Evolutionary conservation across 92 coral and sea anemone species (phyloP).

Genomic region (Actinernus sp.): DNA sequence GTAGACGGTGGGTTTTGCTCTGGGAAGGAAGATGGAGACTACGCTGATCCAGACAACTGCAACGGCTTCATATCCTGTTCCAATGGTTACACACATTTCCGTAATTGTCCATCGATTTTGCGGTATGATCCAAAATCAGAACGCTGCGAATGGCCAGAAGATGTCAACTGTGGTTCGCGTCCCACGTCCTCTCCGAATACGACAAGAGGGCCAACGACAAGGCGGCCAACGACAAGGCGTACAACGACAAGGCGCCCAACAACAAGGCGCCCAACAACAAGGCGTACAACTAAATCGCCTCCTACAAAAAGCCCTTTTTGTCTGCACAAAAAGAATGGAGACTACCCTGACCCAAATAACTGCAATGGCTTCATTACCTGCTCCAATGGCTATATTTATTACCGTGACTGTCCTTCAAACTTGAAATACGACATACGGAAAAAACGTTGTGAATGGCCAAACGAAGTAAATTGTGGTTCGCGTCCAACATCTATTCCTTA

Average conservation of each 20-base stretch:
- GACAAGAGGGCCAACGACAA: neutral
- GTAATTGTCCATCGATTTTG: too few species aligned
- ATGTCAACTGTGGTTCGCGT: slow-evolving; percentile 9
- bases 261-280: neutral
- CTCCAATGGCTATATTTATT: slow-evolving; percentile 18
- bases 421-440: neutral
- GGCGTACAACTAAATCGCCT: slow-evolving; percentile 1
- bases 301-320: slow-evolving; percentile 1
- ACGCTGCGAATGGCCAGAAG: slow-evolving; percentile 32
- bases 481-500: neutral
- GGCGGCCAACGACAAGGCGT: neutral
- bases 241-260: neutral
- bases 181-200: neutral
- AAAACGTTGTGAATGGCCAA: slow-evolving; percentile 7
- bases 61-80: slow-evolving; percentile 4
- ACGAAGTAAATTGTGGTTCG: slow-evolving; percentile 2
- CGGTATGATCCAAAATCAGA: too few species aligned
- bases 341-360: slow-evolving; percentile 41
- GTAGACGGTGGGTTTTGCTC: slow-evolving; percentile 2
- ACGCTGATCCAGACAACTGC: slow-evolving; percentile 12
- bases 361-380: slow-evolving; percentile 52
- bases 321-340: slow-evolving; percentile 22
- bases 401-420: slow-evolving; percentile 13
- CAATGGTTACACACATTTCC: slow-evolving; percentile 6
- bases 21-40: slow-evolving; percentile 1